Percentiles rank a stretch among this genome's conserved stretches.
Conservation (phyloP, 2,888 invertebrate genomes). For the Coremacera marginata region DNA sequence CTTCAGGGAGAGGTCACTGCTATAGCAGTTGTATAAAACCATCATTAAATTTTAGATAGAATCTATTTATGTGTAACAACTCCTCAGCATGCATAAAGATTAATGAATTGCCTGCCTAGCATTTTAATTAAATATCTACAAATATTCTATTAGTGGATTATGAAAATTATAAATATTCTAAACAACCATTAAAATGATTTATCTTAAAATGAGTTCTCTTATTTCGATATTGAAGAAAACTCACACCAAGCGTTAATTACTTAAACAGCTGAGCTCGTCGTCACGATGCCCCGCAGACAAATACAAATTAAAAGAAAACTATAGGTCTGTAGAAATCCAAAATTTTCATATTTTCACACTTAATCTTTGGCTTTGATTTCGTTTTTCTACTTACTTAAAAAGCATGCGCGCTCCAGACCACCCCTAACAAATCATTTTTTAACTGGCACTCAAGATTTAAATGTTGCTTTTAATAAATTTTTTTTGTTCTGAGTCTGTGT, state of each 20-base stretch:
- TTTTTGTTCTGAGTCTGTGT: neutral
- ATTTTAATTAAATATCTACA: too few species aligned
- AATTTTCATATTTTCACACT: neutral
- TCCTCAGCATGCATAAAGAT: too few species aligned
- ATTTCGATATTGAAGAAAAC: neutral
- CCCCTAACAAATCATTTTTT: neutral
- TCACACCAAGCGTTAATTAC: conserved; percentile 11
- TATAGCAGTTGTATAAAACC: too few species aligned
- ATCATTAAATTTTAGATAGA: too few species aligned
- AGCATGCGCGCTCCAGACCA: neutral
- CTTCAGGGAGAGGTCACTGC: too few species aligned
- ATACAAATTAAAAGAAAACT: conserved; percentile 7
- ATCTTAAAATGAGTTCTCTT: neutral
- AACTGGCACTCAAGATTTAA: conserved; percentile 14
- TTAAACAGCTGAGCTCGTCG: neutral
- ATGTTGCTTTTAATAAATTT: conserved; percentile 20
- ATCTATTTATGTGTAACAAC: too few species aligned
- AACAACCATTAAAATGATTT: conserved; percentile 13
- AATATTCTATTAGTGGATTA: neutral
- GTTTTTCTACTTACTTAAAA: neutral
- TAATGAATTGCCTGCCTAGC: too few species aligned
- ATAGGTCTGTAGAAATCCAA: neutral
- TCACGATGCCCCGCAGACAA: neutral
- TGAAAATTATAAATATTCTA: neutral
- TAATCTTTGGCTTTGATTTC: neutral